Evolutionary conservation across 2,113 vertebrate genomes (phyloP), one percentile per base, ranked within the genome.

Genomic region (Pteronura brasiliensis): DNA sequence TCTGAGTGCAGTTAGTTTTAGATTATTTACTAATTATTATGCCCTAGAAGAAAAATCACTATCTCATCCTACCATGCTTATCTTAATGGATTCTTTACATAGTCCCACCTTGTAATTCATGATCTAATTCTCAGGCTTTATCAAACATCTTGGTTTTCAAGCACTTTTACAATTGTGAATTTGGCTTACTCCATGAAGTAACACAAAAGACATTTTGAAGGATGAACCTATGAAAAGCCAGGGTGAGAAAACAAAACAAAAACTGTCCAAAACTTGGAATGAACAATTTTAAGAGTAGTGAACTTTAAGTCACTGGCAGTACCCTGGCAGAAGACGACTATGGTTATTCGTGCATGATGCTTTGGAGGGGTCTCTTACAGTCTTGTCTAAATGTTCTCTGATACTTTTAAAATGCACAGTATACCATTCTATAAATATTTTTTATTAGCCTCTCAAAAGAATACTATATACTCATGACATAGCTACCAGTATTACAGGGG

Each of bases 1-100:
- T 96, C 52, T 91, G 71, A 93, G 76, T 12, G 90, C 29, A 76
- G 36, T 67, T 90, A 90, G 88, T 93, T 90, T 83, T 93, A 96
- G 21, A 42, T 36, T 95, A 85, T 81, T 93, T 96, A 84, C 82
- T 87, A 95, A 52, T 92, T 90, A 86, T 47, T 76, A 84, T 47
- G 47, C 17, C 82, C 90, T 14, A 74, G n/a, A 96, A 80, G 69
- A 80, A 72, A 91, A 95, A 81, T 76, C 29, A 90, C 49, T 42
- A 59, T 83, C 39, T 88, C 86, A 80, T 63, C 93, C 86, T 83
- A 84, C 55, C 1, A 3, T 61, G 57, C 23, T 90, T 92, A 86
- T 59, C 20, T 20, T 90, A 95, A 93, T 90, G 52, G 82, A 85
- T 80, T 96, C 76, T 92, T 92, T 27, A 93, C 44, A 55, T 3